phyloP scores from a whole-genome alignment of 2,113 vertebrate genomes.

The Eurypyga helias region DNA sequence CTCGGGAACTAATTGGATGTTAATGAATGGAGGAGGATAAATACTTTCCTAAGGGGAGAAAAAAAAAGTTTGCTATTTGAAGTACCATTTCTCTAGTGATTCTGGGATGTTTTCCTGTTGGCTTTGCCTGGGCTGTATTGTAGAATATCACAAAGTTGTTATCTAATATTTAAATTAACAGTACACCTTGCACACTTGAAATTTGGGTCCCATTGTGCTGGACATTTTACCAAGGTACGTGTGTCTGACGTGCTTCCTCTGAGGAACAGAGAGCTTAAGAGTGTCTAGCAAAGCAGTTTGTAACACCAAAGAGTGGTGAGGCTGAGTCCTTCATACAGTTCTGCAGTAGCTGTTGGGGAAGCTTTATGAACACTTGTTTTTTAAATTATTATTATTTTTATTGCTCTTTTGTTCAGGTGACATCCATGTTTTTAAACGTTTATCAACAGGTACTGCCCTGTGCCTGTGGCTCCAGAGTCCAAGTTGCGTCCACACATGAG shows the following conservation, averaged over 20 bases:
- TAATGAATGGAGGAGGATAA: neutral
- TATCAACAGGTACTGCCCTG: neutral
- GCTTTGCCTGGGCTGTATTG: neutral
- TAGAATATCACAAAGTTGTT: neutral
- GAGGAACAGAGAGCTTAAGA: neutral
- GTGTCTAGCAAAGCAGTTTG: neutral
- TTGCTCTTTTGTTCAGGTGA: neutral
- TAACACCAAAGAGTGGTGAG: neutral
- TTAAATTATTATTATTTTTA: neutral
- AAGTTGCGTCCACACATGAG: neutral
- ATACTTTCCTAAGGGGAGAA: neutral
- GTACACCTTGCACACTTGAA: neutral
- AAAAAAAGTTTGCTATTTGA: neutral
- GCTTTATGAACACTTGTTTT: neutral
- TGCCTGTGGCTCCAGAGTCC: neutral
- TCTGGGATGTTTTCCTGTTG: neutral
- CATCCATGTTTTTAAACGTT: no score
- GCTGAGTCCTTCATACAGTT: neutral
- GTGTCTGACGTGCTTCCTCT: neutral
- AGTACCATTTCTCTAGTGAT: neutral
- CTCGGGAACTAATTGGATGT: neutral
- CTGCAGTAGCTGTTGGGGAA: neutral
- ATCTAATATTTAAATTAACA: neutral
- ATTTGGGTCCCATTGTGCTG: neutral
- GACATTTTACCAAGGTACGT: accelerated